Evolutionary conservation across 2,888 invertebrate species (phyloP), one percentile per base, ranked within the genome.

Genomic region (Drosophila rubida): DNA sequence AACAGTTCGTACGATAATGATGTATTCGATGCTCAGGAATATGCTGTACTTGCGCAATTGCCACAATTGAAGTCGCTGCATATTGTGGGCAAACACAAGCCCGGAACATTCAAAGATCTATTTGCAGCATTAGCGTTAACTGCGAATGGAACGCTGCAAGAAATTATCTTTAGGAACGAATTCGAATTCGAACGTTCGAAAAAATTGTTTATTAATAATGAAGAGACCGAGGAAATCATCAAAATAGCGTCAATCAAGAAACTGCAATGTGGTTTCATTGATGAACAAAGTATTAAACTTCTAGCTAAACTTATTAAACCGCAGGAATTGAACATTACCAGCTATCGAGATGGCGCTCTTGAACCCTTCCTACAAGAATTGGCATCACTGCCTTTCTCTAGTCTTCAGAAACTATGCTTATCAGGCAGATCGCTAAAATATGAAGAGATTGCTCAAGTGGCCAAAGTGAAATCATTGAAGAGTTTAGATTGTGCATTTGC

Each of bases 381-480:
- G 23, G 7, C 25, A 3, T 25, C 45, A n/a, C 2, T 13, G 3
- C 7, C 27, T 25, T 45, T 27, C 1, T 8, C 13, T 4, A 23
- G 13, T 4, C 27, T 45, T n/a, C 23, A 45, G 13, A 7, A 11
- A 7, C 6, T 45, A 13, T 7, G 13, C 9, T 4, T 45, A 27
- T 9, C 4, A 1, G 45, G 45, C 1, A 23, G n/a, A 1, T 9
- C 45, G 7, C 14, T 45, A 2, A 45, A 22, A 22, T 9, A n/a
- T 14, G 45, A 25, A 45, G 45, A 45, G 23, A 45, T 25, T 45
- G 45, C 45, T n/a, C 25, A 25, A 4, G 25, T 45, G 4, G 23
- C 45, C 4, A 45, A 14, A 14, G 2, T 45, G 0, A n/a, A 25
- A 8, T 25, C 45, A 9, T 13, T 45, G 6, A 25, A n/a, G 3